Conservation (phyloP, 2,113 vertebrate genomes). For the Ictalurus punctatus region DNA sequence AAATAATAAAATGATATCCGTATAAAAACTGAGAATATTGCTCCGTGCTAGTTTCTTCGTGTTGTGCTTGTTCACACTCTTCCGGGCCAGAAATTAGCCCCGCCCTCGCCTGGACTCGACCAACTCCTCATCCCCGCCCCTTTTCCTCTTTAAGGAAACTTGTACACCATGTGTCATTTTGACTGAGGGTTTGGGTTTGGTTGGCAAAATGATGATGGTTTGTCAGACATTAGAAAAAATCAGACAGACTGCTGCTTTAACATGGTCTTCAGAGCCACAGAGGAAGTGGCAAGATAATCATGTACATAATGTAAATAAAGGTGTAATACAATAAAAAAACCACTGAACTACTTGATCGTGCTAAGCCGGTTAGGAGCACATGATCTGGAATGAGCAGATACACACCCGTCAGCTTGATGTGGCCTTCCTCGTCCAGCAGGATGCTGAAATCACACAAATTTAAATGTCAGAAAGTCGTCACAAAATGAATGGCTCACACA, state of each 20-base stretch:
- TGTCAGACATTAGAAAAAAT: neutral
- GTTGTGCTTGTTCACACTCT: neutral
- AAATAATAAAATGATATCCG: neutral
- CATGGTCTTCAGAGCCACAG: neutral
- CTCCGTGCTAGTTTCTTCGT: neutral
- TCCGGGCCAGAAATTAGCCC: neutral
- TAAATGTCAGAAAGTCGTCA: slow-evolving; percentile 74
- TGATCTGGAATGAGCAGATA: slow-evolving; percentile 33
- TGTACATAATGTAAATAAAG: neutral
- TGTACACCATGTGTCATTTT: neutral
- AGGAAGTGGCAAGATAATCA: neutral
- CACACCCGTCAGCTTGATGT: slow-evolving; percentile 85
- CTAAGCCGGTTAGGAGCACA: neutral
- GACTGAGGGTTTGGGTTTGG: neutral
- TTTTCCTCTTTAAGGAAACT: neutral
- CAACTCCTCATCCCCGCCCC: neutral
- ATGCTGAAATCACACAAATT: slow-evolving; percentile 72
- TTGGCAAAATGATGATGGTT: neutral
- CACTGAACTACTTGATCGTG: neutral
- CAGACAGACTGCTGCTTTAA: neutral
- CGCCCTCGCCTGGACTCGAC: neutral
- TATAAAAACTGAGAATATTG: neutral
- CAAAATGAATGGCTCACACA: neutral
- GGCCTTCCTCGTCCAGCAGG: slow-evolving; percentile 85
- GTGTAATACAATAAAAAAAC: neutral